phyloP scores from a whole-genome alignment of 1,140 invertebrate genomes.

The Drosophila punjabiensis region DNA sequence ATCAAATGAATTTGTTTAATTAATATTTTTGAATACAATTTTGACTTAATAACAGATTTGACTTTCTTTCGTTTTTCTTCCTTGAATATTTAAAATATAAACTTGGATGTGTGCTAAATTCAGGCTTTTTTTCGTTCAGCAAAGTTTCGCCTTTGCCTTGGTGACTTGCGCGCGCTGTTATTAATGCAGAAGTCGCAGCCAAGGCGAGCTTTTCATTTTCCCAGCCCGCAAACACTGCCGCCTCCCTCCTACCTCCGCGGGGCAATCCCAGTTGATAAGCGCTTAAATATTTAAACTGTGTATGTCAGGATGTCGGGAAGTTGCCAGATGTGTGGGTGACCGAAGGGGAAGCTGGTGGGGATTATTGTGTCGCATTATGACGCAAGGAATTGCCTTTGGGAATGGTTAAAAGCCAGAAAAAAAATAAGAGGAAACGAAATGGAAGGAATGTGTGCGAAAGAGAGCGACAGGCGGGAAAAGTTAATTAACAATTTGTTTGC shows the following conservation, averaged over 20 bases:
- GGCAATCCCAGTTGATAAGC: slow-evolving; percentile 58
- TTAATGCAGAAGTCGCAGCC: slow-evolving; percentile 39
- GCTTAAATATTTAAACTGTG: slow-evolving; percentile 57
- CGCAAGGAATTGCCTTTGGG: slow-evolving; percentile 54
- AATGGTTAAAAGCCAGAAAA: slow-evolving; percentile 12
- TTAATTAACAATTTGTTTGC: slow-evolving; percentile 52
- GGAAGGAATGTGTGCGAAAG: neutral
- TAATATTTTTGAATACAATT: neutral
- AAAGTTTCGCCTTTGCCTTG: slow-evolving; percentile 1
- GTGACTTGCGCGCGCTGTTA: slow-evolving; percentile 27
- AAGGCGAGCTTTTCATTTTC: slow-evolving; percentile 20
- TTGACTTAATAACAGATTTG: too few relatives aligned
- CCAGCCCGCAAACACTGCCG: neutral
- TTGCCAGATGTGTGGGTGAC: slow-evolving; percentile 42
- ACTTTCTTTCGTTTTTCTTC: neutral
- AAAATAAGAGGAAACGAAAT: neutral
- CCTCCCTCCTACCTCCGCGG: neutral
- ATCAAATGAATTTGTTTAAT: too few relatives aligned
- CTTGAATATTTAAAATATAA: neutral
- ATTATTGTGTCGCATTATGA: slow-evolving; percentile 60
- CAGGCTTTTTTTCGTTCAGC: neutral
- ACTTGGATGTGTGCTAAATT: slow-evolving; percentile 7
- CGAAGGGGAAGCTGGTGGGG: slow-evolving; percentile 7
- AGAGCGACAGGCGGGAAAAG: slow-evolving; percentile 26
- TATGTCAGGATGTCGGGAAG: slow-evolving; percentile 38